phyloP scores from a whole-genome alignment of 2,113 vertebrate species.

The Hylia prasina region DNA sequence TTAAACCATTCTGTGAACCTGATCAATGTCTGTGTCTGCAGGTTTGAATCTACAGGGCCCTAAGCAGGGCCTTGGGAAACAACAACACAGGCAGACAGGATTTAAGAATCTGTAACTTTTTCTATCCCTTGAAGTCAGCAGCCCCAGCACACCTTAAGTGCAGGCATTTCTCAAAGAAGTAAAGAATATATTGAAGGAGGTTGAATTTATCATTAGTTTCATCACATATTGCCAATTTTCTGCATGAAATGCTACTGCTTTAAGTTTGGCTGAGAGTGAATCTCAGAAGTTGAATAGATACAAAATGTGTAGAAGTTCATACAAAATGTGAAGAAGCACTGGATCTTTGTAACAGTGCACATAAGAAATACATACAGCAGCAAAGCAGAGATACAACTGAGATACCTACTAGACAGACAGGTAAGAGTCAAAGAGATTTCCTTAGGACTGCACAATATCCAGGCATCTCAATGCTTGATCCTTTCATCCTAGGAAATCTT shows the following conservation, averaged over 20 bases:
- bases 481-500: neutral
- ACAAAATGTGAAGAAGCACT: neutral
- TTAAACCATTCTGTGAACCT: neutral
- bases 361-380: neutral
- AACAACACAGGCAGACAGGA: neutral
- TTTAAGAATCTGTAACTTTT: neutral
- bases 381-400: neutral
- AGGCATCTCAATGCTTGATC: neutral
- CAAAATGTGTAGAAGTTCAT: too few relatives aligned
- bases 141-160: neutral
- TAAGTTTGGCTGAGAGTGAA: neutral
- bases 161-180: neutral
- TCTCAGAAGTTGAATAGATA: neutral
- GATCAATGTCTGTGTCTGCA: neutral
- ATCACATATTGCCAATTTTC: neutral
- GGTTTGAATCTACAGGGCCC: neutral
- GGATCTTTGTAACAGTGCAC: neutral
- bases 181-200: neutral
- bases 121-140: neutral
- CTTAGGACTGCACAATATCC: neutral
- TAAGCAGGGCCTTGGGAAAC: neutral
- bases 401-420: neutral
- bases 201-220: neutral
- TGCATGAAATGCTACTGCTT: neutral
- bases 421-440: neutral